Evolutionary conservation across 2,797 vertebrate genomes (phyloP).

Genomic region (Rallus crepitans): DNA sequence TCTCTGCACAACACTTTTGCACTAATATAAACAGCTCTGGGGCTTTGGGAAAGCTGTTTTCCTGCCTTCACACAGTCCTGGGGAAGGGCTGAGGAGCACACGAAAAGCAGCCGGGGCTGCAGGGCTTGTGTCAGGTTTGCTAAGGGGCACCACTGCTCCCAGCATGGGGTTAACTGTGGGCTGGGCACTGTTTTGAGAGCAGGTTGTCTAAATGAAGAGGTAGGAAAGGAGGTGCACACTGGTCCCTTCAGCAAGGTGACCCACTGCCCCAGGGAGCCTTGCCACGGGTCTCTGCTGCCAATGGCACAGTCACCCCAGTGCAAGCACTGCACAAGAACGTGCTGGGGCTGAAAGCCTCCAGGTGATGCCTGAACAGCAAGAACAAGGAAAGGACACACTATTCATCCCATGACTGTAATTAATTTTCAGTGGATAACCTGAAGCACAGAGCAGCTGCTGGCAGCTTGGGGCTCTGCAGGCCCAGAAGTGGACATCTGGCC

Average conservation of each 20-base stretch:
- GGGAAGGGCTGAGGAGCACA: not conserved
- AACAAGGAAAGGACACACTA: not conserved
- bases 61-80: not conserved
- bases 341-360: not conserved
- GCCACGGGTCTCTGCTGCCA: not conserved
- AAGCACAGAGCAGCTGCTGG: not conserved
- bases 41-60: not conserved
- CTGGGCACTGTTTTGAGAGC: not conserved
- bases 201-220: not conserved
- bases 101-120: not conserved
- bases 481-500: not conserved
- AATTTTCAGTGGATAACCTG: not conserved
- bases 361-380: not conserved
- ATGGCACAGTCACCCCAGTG: not conserved
- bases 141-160: not conserved
- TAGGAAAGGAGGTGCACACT: not conserved
- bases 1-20: not conserved
- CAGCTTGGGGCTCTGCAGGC: not conserved
- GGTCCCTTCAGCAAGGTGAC: not conserved
- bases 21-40: not conserved
- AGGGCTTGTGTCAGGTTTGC: not conserved
- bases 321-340: not conserved
- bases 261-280: not conserved
- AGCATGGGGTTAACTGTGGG: rapidly evolving
- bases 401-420: not conserved